Evolutionary conservation across 2,888 invertebrate species (phyloP).

Genomic region (Chrysomela aeneicollis): DNA sequence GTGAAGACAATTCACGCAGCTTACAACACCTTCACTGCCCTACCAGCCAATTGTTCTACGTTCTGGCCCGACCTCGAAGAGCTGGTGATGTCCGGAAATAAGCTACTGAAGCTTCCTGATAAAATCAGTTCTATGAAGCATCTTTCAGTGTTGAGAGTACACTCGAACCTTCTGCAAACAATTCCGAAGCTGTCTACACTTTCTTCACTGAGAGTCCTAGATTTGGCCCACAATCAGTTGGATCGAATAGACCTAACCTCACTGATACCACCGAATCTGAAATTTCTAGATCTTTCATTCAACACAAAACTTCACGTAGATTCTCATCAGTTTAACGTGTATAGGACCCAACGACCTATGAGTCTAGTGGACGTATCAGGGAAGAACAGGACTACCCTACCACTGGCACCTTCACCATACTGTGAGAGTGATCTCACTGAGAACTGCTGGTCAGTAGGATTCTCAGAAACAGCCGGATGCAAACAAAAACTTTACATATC

Average conservation of each 20-base stretch:
- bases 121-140: constrained; percentile 76
- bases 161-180: constrained; percentile 79
- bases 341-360: constrained; percentile 79
- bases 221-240: constrained; percentile 85
- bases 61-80: constrained; percentile 85
- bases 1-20: constrained; percentile 78
- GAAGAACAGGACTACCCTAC: constrained; percentile 74
- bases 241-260: constrained; percentile 80
- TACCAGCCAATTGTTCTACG: constrained; percentile 77
- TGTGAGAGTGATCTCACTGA: constrained; percentile 69
- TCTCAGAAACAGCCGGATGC: constrained; percentile 84
- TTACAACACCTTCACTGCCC: constrained; percentile 77
- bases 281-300: constrained; percentile 85
- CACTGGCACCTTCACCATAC: constrained; percentile 64
- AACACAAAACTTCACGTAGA: constrained; percentile 84
- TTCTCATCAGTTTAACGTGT: constrained; percentile 81
- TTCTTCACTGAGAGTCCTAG: constrained; percentile 77
- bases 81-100: constrained; percentile 82
- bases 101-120: constrained; percentile 77
- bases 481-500: constrained; percentile 77
- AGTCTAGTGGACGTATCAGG: constrained; percentile 87
- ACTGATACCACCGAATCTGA: constrained; percentile 81
- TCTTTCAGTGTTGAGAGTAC: constrained; percentile 78
- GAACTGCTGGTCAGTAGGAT: constrained; percentile 81
- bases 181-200: constrained; percentile 81